phyloP scores from a whole-genome alignment of 2,888 invertebrate genomes.

The Isoperla grammatica region DNA sequence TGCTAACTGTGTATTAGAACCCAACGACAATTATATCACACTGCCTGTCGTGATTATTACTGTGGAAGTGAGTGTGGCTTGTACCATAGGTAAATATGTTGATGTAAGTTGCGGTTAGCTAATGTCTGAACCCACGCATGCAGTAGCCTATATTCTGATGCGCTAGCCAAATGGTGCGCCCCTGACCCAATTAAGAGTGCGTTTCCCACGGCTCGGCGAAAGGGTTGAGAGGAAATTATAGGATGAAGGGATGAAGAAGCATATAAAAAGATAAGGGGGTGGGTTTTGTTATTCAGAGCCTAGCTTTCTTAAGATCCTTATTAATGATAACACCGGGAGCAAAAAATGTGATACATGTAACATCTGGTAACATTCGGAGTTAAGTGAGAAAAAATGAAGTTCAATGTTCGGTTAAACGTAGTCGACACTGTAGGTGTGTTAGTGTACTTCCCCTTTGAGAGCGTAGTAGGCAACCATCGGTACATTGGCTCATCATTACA shows the following conservation, averaged over 20 bases:
- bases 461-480: too few relatives aligned
- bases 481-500: too few relatives aligned
- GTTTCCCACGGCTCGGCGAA: slow-evolving; percentile 9
- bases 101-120: too few relatives aligned
- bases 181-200: slow-evolving; percentile 7
- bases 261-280: slow-evolving; percentile 17
- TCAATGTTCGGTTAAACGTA: background rate
- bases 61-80: too few relatives aligned
- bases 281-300: slow-evolving; percentile 12
- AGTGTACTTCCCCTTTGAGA: too few relatives aligned
- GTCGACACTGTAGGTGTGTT: background rate
- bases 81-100: too few relatives aligned
- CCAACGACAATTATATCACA: too few relatives aligned
- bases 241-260: slow-evolving; percentile 13
- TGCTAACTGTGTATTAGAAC: too few relatives aligned
- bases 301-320: slow-evolving; percentile 12
- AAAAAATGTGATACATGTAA: slow-evolving; percentile 13
- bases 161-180: slow-evolving; percentile 12
- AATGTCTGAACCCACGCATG: too few relatives aligned
- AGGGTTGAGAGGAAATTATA: slow-evolving; percentile 17
- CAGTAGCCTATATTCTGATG: too few relatives aligned
- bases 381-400: background rate
- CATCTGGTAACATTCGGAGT: slow-evolving; percentile 9
- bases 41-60: too few relatives aligned
- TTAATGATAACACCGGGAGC: slow-evolving; percentile 13